These are phyloP conservation scores for Ancistrus triradiatus DNA, from an alignment of 2,113 vertebrate genomes.

Conservation along the genomic window DNA sequence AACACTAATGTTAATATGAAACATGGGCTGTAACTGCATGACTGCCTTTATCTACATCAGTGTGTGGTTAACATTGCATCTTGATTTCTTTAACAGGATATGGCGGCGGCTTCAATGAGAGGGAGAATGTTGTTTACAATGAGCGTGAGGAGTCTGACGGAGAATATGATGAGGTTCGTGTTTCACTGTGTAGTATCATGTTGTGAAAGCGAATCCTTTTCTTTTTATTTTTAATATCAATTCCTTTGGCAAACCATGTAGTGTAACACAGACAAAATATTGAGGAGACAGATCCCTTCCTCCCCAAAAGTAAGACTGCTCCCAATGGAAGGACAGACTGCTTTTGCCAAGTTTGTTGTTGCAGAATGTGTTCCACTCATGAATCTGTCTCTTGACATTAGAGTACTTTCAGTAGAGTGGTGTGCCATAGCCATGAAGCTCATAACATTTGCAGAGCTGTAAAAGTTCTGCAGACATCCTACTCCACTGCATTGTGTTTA, in stretches of 20 bases:
- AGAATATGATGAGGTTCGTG: slow-evolving; percentile 95
- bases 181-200: neutral
- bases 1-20: no score
- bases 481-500: no score
- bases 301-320: no score
- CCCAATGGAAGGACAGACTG: no score
- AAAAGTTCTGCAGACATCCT: no score
- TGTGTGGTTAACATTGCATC: neutral
- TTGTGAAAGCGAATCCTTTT: neutral
- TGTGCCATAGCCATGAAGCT: neutral
- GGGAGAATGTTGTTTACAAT: slow-evolving; percentile 96
- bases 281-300: no score
- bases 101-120: slow-evolving; percentile 97
- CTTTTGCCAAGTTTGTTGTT: no score
- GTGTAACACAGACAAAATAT: no score
- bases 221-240: no score
- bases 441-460: no score
- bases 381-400: neutral
- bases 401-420: neutral
- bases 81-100: slow-evolving; percentile 72
- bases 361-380: no score
- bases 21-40: neutral
- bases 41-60: neutral
- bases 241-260: no score
- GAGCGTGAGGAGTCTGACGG: slow-evolving; percentile 97